phyloP scores from a whole-genome alignment of 35 echinoderm and acorn worm genomes.

The Diadema setosum region DNA sequence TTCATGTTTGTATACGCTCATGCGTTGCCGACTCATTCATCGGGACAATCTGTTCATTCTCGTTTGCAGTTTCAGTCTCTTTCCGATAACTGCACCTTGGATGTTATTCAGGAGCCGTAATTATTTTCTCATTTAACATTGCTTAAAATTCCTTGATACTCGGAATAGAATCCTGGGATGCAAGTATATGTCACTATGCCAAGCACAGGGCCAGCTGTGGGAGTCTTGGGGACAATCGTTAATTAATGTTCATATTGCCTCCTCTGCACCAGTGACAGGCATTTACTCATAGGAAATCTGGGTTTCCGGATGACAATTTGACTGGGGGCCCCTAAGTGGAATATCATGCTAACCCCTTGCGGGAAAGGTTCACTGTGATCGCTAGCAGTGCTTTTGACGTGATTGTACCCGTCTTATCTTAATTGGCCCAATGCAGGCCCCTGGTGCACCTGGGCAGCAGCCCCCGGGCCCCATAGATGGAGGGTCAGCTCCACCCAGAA shows the following conservation, averaged over 20 bases:
- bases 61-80: too few species aligned
- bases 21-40: not conserved
- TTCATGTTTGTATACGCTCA: too few species aligned
- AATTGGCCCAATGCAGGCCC: not conserved
- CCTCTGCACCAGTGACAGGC: not conserved
- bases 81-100: not conserved
- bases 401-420: not conserved
- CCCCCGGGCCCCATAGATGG: not conserved
- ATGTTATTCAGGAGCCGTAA: not conserved
- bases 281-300: constrained; percentile 24
- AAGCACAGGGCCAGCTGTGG: not conserved
- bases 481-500: not conserved
- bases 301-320: not conserved
- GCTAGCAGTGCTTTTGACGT: not conserved
- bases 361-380: not conserved
- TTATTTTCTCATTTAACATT: not conserved
- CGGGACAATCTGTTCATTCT: not conserved
- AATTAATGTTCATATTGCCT: not conserved
- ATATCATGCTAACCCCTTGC: too few species aligned
- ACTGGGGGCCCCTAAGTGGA: not conserved
- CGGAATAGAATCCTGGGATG: not conserved
- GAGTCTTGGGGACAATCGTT: not conserved
- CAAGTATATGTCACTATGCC: not conserved
- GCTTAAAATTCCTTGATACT: not conserved
- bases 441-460: not conserved